A percentile compares a stretch with the other conserved stretches of the same genome.
phyloP scores from a whole-genome alignment of 2,113 vertebrate genomes.

The Neomonachus schauinslandi region DNA sequence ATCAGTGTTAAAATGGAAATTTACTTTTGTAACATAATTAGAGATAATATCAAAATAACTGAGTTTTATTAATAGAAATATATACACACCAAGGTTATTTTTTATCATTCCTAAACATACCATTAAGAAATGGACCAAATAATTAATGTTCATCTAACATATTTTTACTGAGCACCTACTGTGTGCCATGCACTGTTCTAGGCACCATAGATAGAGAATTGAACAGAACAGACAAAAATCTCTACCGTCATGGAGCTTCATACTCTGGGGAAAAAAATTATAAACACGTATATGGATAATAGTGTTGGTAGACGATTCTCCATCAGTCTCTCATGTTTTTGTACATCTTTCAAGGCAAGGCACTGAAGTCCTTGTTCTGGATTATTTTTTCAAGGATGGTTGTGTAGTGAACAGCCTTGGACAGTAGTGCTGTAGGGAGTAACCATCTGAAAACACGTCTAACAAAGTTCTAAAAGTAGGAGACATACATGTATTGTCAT shows the following conservation, averaged over 20 bases:
- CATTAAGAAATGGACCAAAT: slow-evolving; percentile 16
- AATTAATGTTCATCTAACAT: not conserved
- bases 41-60: slow-evolving; percentile 8
- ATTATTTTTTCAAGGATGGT: not conserved
- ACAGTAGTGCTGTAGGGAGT: not conserved
- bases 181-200: not conserved
- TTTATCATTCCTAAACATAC: slow-evolving; percentile 7
- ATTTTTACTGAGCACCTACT: not conserved
- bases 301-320: not conserved
- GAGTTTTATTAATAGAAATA: not conserved
- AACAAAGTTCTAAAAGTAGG: not conserved
- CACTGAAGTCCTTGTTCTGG: not conserved
- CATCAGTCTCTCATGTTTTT: not conserved
- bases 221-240: not conserved
- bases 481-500: not conserved
- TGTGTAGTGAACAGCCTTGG: not conserved
- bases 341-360: not conserved
- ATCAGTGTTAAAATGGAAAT: slow-evolving; percentile 44
- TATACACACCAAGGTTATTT: not conserved
- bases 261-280: not conserved
- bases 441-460: not conserved
- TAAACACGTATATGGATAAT: not conserved
- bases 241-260: not conserved
- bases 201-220: not conserved
- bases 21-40: slow-evolving; percentile 32